A percentile compares a stretch with the other conserved stretches of the same genome.
These are phyloP conservation scores for Caradrina clavipalpis DNA, from an alignment of 2,888 invertebrate species.

Conservation along the genomic window DNA sequence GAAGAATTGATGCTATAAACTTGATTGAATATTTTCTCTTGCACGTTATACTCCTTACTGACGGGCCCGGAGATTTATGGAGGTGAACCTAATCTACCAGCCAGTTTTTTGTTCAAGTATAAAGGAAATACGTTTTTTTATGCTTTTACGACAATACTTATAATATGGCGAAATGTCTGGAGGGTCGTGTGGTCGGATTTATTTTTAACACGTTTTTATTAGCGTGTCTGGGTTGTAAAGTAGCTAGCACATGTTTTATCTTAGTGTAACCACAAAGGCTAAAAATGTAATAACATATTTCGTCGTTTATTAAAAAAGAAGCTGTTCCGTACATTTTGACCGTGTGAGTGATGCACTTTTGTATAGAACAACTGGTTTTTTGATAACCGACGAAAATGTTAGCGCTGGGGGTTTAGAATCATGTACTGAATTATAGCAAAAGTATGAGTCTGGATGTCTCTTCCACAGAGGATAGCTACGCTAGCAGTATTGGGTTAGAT, in stretches of 20 bases:
- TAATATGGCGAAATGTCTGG: conserved; percentile 22
- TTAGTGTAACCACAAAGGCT: background rate
- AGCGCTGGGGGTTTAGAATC: no score
- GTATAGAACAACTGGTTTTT: no score
- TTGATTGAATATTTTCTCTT: conserved; percentile 82
- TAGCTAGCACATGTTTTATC: background rate
- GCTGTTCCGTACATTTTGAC: no score
- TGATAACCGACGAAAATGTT: no score
- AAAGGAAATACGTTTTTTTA: conserved; percentile 61
- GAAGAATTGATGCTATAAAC: conserved; percentile 77
- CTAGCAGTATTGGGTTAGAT: no score
- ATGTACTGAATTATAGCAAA: no score
- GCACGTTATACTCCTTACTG: conserved; percentile 64
- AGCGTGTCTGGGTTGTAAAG: background rate
- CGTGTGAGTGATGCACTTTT: no score
- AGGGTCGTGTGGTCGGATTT: conserved; percentile 32
- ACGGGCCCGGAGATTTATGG: conserved; percentile 64
- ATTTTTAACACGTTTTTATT: conserved; percentile 46
- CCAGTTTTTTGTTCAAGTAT: conserved; percentile 57
- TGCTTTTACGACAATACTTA: conserved; percentile 45
- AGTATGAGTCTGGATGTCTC: no score
- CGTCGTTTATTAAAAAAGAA: no score
- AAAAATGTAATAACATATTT: background rate
- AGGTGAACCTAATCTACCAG: conserved; percentile 60
- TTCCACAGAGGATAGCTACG: no score